These are phyloP conservation scores for Prionailurus bengalensis DNA, from an alignment of 2,113 vertebrate genomes.

Conservation along the genomic window DNA sequence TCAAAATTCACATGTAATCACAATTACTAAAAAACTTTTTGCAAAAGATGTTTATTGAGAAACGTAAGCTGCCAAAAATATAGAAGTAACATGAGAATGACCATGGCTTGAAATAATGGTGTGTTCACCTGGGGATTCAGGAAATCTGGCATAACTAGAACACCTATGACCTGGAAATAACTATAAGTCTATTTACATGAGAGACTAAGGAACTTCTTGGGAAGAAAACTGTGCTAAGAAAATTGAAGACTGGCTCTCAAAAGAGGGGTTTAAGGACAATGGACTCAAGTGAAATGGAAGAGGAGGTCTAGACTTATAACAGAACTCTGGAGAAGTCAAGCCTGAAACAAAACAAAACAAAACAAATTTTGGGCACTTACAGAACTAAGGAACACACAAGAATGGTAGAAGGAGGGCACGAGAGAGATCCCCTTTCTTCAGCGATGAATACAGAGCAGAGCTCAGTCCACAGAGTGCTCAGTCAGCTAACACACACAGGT, in stretches of 20 bases:
- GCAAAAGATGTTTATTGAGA: conserved; percentile 19
- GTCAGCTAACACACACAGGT: neutral
- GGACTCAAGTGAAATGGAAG: neutral
- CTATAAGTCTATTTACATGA: neutral
- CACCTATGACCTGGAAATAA: neutral
- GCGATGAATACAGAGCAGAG: neutral
- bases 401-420: neutral
- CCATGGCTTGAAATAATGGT: neutral
- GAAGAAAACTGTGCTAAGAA: neutral
- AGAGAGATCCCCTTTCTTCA: neutral
- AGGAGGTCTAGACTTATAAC: neutral
- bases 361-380: neutral
- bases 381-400: neutral
- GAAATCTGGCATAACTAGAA: neutral
- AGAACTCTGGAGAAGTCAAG: conserved; percentile 35
- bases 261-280: neutral
- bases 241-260: neutral
- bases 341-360: neutral
- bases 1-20: neutral
- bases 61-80: neutral
- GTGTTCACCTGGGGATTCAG: neutral
- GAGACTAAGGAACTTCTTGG: neutral
- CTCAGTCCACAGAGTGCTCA: neutral
- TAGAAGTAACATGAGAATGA: neutral
- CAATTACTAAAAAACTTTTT: neutral